phyloP scores from a whole-genome alignment of 1,140 invertebrate genomes.

The Drosophila bifasciata region DNA sequence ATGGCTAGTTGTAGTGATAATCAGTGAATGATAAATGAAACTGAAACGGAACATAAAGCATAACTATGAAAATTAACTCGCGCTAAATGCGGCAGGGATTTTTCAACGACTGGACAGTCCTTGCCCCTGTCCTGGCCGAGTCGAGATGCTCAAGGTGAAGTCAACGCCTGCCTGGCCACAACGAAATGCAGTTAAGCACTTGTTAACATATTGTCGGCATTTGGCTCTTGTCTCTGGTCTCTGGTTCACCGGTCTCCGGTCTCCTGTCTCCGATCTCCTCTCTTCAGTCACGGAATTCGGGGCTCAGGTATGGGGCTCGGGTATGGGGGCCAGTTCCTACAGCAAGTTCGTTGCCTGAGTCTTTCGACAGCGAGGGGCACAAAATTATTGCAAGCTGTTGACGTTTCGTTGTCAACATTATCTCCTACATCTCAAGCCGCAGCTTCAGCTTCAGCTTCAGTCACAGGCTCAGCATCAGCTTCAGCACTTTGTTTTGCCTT shows the following conservation, averaged over 20 bases:
- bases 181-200: conserved; percentile 76
- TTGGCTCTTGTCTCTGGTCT: conserved; percentile 39
- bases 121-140: background rate
- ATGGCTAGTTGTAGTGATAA: conserved; percentile 67
- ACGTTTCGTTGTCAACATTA: conserved; percentile 81
- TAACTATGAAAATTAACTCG: conserved; percentile 74
- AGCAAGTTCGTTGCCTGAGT: conserved; percentile 70
- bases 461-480: background rate
- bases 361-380: conserved; percentile 46
- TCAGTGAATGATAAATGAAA: conserved; percentile 80
- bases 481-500: conserved; percentile 33
- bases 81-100: conserved; percentile 63
- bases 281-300: too few relatives aligned
- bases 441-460: background rate
- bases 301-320: too few relatives aligned
- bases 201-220: conserved; percentile 82
- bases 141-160: conserved; percentile 64
- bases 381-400: conserved; percentile 66
- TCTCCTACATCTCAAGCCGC: conserved; percentile 33
- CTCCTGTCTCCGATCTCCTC: too few relatives aligned
- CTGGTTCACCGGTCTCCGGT: background rate
- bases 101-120: conserved; percentile 33
- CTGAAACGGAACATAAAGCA: conserved; percentile 77
- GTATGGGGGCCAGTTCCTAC: background rate
- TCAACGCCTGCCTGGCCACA: conserved; percentile 68